Conservation (phyloP, 2,888 invertebrate genomes). For the Pachydiplax longipennis region DNA sequence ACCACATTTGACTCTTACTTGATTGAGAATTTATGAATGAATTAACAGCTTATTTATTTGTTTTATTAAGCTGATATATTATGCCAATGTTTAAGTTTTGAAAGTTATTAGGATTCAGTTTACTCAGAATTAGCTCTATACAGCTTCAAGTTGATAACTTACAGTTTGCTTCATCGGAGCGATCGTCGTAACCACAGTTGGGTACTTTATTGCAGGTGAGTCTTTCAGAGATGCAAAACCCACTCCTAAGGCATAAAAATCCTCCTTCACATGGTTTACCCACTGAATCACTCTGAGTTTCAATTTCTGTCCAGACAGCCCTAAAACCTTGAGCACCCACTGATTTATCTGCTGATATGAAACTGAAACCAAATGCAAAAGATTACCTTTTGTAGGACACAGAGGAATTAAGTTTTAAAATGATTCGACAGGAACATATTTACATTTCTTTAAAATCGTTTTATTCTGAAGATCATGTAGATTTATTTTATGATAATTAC, state of each 20-base stretch:
- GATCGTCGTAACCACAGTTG: constrained; percentile 84
- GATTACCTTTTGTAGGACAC: neutral
- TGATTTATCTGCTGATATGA: constrained; percentile 93
- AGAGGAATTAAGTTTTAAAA: neutral
- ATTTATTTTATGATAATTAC: no score
- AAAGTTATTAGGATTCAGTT: no score
- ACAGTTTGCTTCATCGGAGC: constrained; percentile 82
- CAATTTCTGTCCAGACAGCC: constrained; percentile 93
- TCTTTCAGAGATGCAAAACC: constrained; percentile 80
- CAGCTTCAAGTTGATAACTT: constrained; percentile 63
- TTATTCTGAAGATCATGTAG: no score
- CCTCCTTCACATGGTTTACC: constrained; percentile 38
- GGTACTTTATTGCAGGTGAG: constrained; percentile 79
- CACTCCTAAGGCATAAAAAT: constrained; percentile 74
- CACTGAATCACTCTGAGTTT: constrained; percentile 10
- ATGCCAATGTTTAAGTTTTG: no score
- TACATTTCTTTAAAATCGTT: neutral
- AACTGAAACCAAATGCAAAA: constrained; percentile 66
- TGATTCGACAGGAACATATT: neutral
- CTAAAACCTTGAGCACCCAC: constrained; percentile 93
- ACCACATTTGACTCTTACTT: neutral
- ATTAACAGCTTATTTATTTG: no score
- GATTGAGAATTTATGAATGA: neutral
- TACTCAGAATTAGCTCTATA: no score
- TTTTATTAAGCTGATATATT: neutral